phyloP scores from a whole-genome alignment of 2,113 vertebrate species.

The Callocephalon fimbriatum region DNA sequence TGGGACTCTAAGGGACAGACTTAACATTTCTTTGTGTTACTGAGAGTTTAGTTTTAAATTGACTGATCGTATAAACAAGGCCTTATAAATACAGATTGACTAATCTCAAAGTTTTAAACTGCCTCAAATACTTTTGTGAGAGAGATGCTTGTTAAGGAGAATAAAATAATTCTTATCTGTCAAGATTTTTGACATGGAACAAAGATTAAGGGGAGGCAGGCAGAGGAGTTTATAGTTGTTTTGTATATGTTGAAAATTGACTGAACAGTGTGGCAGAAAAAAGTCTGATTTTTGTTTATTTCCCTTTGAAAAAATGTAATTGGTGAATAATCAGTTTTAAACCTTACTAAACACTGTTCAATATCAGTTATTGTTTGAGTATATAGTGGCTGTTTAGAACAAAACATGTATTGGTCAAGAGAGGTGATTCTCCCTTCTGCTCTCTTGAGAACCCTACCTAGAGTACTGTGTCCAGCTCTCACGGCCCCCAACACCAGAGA shows the following conservation, averaged over 20 bases:
- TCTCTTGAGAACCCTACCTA: background rate
- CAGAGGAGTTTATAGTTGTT: background rate
- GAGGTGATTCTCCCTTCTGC: background rate
- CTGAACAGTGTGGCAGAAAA: background rate
- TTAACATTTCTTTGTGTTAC: background rate
- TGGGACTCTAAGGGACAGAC: background rate
- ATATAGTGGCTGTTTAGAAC: background rate
- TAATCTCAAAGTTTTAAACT: background rate
- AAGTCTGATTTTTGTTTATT: background rate
- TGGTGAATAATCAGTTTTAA: background rate
- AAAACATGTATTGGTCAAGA: background rate
- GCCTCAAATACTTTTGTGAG: background rate
- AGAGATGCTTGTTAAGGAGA: background rate
- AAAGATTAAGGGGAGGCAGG: fast-evolving
- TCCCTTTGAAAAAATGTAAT: background rate
- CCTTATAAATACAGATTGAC: background rate
- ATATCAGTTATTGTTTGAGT: background rate
- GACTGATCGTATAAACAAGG: background rate
- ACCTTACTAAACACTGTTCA: background rate
- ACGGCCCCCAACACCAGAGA: background rate
- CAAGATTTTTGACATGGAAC: background rate
- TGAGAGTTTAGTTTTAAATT: background rate
- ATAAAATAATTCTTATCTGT: background rate
- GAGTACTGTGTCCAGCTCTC: background rate
- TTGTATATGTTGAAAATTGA: background rate